Evolutionary conservation across 2,113 vertebrate species (phyloP), one percentile per base, ranked within the genome.

Genomic region (Rhadina sibilatrix): DNA sequence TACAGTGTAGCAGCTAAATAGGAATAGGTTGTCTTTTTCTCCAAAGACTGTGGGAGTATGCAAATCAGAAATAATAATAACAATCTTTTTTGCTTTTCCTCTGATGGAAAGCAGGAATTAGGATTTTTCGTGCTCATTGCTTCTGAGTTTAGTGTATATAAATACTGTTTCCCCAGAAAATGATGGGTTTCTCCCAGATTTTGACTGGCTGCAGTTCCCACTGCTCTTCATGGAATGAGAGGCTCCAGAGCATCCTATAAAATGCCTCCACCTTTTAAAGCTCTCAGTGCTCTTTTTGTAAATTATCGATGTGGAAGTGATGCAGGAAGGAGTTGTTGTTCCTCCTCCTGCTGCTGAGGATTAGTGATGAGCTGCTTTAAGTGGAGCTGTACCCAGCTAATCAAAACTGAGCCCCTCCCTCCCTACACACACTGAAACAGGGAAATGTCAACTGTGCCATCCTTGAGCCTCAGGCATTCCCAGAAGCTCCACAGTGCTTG

Each of bases 391-490:
- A 54, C 28, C 80, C 82, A 35, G 44, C n/a, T 72, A 12, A 52
- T 59, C 27, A 21, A 50, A 54, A 37, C 37, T 20, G 12, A 53
- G 17, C 33, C 15, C 6, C 7, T 69, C 23, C 25, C 52, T 65
- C 54, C 24, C 56, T n/a, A 0, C 46, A 11, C 2, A 0, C 28
- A 0, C 17, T 8, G 60, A 15, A 15, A 23, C 63, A 42, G 42
- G 31, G 10, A n/a, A 7, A 49, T 23, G 64, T 59, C 63, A 46
- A 1, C 59, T 16, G 33, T 59, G 71, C 21, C 0, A 8, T 31
- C 25, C 65, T 38, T 71, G 70, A 40, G 61, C 70, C 63, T 37
- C 40, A 15, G 64, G 64, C 56, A 2, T 42, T 68, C 82, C 69
- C 40, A 25, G 40, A 10, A 90, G 64, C 74, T 56, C 31, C 25